Conservation (phyloP, 2,797 vertebrate species). For the Amniataba percoides region DNA sequence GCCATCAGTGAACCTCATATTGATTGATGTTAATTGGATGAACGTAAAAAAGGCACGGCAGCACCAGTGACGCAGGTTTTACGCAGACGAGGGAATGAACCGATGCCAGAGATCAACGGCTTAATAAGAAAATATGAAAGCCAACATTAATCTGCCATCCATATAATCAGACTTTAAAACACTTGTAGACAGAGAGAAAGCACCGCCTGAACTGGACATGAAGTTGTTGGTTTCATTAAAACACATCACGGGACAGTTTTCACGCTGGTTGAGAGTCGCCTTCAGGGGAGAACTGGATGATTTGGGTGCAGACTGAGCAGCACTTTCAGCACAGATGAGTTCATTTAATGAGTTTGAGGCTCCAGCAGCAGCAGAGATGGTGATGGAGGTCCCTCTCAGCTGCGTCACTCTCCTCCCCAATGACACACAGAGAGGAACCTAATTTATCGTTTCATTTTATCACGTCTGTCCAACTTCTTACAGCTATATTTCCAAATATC, state of each 20-base stretch:
- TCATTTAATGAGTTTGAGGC: background rate
- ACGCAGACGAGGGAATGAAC: slow-evolving; percentile 36
- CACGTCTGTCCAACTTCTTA: background rate
- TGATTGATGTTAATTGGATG: background rate
- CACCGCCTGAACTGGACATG: no score
- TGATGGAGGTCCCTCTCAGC: background rate
- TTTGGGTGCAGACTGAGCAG: background rate
- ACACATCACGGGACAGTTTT: background rate
- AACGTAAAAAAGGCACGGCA: slow-evolving; percentile 3
- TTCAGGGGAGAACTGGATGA: background rate
- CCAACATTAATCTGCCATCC: background rate
- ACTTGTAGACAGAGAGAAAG: background rate
- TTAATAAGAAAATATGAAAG: background rate
- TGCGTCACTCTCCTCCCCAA: slow-evolving; percentile 16
- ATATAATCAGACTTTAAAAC: background rate
- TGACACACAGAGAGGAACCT: background rate
- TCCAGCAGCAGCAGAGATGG: background rate
- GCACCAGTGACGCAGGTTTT: slow-evolving; percentile 55
- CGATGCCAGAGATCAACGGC: background rate
- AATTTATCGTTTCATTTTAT: no score
- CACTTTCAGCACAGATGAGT: background rate
- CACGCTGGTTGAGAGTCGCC: background rate
- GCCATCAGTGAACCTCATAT: no score
- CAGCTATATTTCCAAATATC: no score
- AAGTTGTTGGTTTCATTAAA: background rate